These are phyloP conservation scores for Tachyglossus aculeatus DNA, from an alignment of 2,797 vertebrate species.

Conservation along the genomic window DNA sequence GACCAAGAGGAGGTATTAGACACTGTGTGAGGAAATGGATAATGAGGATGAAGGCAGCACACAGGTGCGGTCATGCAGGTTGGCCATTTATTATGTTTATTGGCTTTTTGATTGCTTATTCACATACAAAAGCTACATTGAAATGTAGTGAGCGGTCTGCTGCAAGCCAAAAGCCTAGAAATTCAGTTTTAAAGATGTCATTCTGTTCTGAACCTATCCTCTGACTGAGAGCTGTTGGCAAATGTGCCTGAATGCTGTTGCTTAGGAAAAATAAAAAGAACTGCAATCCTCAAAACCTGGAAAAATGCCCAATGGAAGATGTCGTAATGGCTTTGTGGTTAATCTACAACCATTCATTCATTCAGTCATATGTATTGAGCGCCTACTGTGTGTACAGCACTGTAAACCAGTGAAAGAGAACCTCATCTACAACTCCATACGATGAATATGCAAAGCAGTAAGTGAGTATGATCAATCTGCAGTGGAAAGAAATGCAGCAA, in stretches of 20 bases:
- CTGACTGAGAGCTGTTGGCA: not conserved
- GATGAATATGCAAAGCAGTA: too few relatives aligned
- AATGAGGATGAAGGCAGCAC: not conserved
- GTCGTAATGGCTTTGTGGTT: not conserved
- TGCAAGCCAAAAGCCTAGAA: not conserved
- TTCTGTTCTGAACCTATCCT: slow-evolving; percentile 10
- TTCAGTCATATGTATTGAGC: too few relatives aligned
- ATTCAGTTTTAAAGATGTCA: slow-evolving; percentile 8
- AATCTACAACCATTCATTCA: too few relatives aligned
- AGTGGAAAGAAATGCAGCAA: too few relatives aligned
- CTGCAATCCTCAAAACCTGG: not conserved
- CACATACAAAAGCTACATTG: slow-evolving; percentile 34
- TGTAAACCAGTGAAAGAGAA: too few relatives aligned
- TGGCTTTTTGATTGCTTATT: slow-evolving; percentile 38
- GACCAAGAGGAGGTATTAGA: not conserved
- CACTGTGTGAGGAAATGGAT: slow-evolving; percentile 16
- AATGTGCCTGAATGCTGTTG: not conserved
- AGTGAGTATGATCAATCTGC: too few relatives aligned
- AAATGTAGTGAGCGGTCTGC: not conserved
- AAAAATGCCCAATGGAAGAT: not conserved
- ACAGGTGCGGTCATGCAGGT: not conserved
- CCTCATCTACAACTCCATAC: too few relatives aligned
- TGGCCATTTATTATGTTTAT: slow-evolving; percentile 23
- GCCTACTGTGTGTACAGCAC: too few relatives aligned
- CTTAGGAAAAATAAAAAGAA: not conserved